Evolutionary conservation across 1,140 invertebrate genomes (phyloP).

Genomic region (Chrysomallon squamiferum): DNA sequence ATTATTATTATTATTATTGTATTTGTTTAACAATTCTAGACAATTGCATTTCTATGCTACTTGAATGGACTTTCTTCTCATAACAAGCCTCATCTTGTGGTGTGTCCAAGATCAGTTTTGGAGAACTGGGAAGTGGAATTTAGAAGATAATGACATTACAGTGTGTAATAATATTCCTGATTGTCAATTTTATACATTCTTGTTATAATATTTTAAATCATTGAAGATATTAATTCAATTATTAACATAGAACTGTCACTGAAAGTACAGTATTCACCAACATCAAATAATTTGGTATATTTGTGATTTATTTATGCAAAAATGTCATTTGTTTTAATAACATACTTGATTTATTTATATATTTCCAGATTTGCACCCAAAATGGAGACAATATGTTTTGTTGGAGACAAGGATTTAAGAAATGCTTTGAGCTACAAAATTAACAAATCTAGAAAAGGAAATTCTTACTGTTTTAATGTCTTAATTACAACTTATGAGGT

Average conservation of each 20-base stretch:
- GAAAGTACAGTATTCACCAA: neutral
- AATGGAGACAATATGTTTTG: conserved; percentile 42
- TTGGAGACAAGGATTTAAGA: conserved; percentile 59
- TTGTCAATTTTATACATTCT: neutral
- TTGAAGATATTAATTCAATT: neutral
- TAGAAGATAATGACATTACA: conserved; percentile 42
- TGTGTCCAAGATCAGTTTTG: conserved; percentile 62
- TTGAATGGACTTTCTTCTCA: conserved; percentile 32
- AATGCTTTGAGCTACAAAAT: conserved; percentile 35
- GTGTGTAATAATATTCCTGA: neutral
- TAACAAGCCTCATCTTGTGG: conserved; percentile 48
- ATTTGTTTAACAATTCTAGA: too few species aligned
- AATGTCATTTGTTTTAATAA: too few species aligned
- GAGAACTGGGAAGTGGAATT: conserved; percentile 62
- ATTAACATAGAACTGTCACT: neutral
- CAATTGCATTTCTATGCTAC: conserved; percentile 56
- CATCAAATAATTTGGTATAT: too few species aligned
- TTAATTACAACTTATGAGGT: conserved; percentile 64
- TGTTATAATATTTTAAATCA: neutral
- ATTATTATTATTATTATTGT: too few species aligned
- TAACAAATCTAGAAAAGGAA: conserved; percentile 33
- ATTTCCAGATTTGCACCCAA: conserved; percentile 57
- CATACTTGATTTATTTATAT: too few species aligned
- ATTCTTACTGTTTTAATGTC: conserved; percentile 48
- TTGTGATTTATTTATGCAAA: too few species aligned